phyloP scores from a whole-genome alignment of 1,140 invertebrate genomes.

The Trachymyrmex septentrionalis region DNA sequence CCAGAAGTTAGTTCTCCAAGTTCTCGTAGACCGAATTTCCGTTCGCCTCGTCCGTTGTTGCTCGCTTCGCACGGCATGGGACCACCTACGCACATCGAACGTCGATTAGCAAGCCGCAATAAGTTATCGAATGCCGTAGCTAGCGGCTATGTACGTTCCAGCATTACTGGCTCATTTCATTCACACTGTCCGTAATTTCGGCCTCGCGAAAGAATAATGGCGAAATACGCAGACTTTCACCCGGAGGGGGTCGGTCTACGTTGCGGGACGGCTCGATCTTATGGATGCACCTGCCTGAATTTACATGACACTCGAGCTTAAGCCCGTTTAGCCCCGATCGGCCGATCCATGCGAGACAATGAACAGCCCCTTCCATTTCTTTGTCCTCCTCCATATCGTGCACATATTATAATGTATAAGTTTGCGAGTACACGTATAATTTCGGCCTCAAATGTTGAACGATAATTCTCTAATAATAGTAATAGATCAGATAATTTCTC shows the following conservation, averaged over 20 bases:
- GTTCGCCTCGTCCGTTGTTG: neutral
- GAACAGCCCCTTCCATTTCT: conserved; percentile 12
- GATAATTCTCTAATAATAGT: neutral
- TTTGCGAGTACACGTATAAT: neutral
- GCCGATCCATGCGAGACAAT: neutral
- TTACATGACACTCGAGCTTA: conserved; percentile 56
- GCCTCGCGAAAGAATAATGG: conserved; percentile 78
- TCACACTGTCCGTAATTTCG: conserved; percentile 81
- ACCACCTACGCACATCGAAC: conserved; percentile 74
- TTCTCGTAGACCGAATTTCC: neutral
- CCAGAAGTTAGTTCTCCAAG: neutral
- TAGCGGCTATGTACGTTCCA: conserved; percentile 80
- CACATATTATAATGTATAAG: neutral
- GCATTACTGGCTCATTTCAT: conserved; percentile 83
- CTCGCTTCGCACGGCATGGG: conserved; percentile 53
- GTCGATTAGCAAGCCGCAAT: conserved; percentile 78
- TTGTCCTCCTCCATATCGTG: conserved; percentile 1
- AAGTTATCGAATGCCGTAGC: conserved; percentile 79
- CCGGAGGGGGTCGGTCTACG: conserved; percentile 59
- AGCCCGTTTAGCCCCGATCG: conserved; percentile 17
- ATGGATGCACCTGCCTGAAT: conserved; percentile 69
- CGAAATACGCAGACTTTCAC: conserved; percentile 72
- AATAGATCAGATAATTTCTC: neutral
- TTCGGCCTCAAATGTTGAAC: neutral
- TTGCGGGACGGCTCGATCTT: neutral